Evolutionary conservation across 1,140 invertebrate species (phyloP), one percentile per base, ranked within the genome.

Genomic region (Saccostrea cuccullata): DNA sequence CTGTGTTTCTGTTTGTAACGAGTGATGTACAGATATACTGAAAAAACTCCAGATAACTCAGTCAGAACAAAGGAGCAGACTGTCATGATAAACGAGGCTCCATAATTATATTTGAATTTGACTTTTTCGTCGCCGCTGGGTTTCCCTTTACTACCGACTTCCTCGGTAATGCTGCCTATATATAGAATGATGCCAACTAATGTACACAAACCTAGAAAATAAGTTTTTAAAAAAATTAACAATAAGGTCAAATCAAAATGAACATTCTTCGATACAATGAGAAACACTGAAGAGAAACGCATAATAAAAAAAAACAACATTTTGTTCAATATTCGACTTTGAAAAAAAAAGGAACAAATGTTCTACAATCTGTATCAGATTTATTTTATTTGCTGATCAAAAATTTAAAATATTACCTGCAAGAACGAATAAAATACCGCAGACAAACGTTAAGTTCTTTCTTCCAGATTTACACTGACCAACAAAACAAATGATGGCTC

Each of bases 11-110:
- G 92, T 92, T 94, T 94, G 88, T 95, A 92, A 40, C 93, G 92
- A 40, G 94, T 94, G 87, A 95, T 95, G 90, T 94, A 95, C 40
- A 95, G 89, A 89, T 95, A 95, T 30, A 95, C 94, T 67, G 94
- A 94, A 86, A 95, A 94, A 8, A 95, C 94, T n/a, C 94, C 94
- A 13, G 94, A 94, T 77, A 94, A 89, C 90, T 95, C 94, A 15
- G 93, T 94, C 70, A 93, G 91, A 82, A 93, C 92, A 89, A 95
- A 95, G 23, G 94, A 95, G 17, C 92, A 92, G 0, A 95, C 92
- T 11, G 94, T 93, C 93, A 95, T 93, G 90, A 94, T 94, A 90
- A 95, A 95, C 0, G 94, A 95, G 3, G 94, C 92, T 55, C 94
- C 94, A 83, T 95, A 95, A 86, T 90, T 89, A 90, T 95, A 95